Conservation (phyloP, 2,888 invertebrate species). For the Tinea trinotella region DNA sequence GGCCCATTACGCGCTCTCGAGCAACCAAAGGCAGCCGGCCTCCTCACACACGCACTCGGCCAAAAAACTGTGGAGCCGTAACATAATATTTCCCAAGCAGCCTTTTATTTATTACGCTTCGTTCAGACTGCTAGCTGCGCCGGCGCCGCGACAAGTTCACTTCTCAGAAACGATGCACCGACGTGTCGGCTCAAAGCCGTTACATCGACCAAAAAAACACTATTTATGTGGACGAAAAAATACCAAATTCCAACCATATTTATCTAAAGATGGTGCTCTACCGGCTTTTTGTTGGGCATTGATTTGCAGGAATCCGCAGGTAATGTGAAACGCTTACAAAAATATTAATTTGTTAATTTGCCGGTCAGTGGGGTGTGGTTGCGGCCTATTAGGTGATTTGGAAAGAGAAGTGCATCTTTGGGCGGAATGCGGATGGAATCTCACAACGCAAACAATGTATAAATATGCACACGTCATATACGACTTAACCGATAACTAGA, state of each 20-base stretch:
- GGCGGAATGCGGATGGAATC: constrained; percentile 12
- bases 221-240: constrained; percentile 69
- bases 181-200: constrained; percentile 62
- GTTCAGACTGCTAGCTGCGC: constrained; percentile 28
- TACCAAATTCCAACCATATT: constrained; percentile 54
- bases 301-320: constrained; percentile 63
- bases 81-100: constrained; percentile 70
- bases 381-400: constrained; percentile 30
- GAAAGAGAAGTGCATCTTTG: neutral
- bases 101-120: constrained; percentile 66
- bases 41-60: constrained; percentile 39
- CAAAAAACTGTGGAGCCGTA: constrained; percentile 58
- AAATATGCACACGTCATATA: no score
- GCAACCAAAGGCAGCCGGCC: constrained; percentile 48
- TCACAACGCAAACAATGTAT: neutral
- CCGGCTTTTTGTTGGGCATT: constrained; percentile 57
- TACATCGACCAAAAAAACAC: constrained; percentile 58
- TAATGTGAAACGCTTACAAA: constrained; percentile 44
- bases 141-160: constrained; percentile 65
- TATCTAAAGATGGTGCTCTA: constrained; percentile 58
- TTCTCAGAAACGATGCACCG: constrained; percentile 57
- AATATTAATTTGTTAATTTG: constrained; percentile 56
- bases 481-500: neutral
- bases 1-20: constrained; percentile 47
- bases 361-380: constrained; percentile 41